Evolutionary conservation across 2,797 vertebrate species (phyloP), one percentile per base, ranked within the genome.

Genomic region (Zenarchopterus dispar): DNA sequence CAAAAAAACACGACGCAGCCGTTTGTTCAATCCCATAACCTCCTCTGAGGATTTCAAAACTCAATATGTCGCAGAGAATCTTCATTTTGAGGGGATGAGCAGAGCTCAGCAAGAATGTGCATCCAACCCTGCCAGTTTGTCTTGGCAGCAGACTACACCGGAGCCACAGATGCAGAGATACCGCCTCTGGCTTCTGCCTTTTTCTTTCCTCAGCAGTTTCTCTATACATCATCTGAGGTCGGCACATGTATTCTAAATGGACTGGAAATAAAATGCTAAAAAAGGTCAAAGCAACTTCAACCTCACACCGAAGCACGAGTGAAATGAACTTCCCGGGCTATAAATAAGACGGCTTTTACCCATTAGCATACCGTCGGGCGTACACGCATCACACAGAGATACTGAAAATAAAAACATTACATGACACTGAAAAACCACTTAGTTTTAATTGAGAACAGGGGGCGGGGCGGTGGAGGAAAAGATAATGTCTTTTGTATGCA

Each of bases 71-170:
- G 52, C 62, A 0, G 55, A 62, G 65, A 28, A 59, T 61, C 72
- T 84, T 93, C 88, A 91, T 92, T 93, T 93, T 77, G 77, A 91
- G 54, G 67, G 90, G 90, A 91, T 93, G 81, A 92, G 63, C 77
- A 72, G 62, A 59, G 72, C 82, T 67, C 74, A 64, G 69, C 57
- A 90, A 84, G 84, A 91, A 91, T 92, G 89, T 77, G 55, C 65
- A 53, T 77, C 60, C 3, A 67, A 60, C 68, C 26, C 52, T 69
- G 80, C 75, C 77, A 86, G 81, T 83, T 89, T 88, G 73, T 56
- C 45, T 91, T 92, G 91, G 91, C 91, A 87, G 66, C 62, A 18
- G 68, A 78, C 67, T 22, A 76, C 54, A 70, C 36, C 22, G 58
- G 46, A 70, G 45, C 68, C 33, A 49, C 75, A 70, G 62, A 71